Conservation (phyloP, 2,797 vertebrate genomes). For the Melanitta fusca region DNA sequence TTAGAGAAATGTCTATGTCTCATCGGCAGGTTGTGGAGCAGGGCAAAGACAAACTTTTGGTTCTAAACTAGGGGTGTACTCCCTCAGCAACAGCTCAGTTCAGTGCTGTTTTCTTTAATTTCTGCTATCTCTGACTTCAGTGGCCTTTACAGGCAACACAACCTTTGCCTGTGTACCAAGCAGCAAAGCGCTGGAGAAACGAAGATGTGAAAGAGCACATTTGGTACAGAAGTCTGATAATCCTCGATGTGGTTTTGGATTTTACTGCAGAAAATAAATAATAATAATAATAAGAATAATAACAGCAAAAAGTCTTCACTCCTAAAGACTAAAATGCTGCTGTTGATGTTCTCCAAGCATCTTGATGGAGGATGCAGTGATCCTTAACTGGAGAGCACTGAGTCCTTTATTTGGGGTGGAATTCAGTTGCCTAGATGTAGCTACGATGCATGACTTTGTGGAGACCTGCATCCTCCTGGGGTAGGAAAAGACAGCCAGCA, state of each 20-base stretch:
- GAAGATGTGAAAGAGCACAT: neutral
- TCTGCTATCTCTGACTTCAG: neutral
- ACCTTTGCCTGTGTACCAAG: neutral
- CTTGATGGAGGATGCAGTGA: neutral
- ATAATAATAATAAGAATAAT: too few relatives aligned
- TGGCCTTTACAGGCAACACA: neutral
- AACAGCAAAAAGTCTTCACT: rapidly evolving
- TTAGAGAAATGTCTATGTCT: rapidly evolving
- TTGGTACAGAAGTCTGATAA: neutral
- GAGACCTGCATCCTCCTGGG: neutral
- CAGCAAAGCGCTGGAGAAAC: neutral
- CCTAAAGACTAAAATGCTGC: neutral
- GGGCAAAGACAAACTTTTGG: neutral
- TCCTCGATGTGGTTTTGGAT: neutral
- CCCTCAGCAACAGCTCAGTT: neutral
- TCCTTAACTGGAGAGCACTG: neutral
- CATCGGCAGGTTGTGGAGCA: neutral
- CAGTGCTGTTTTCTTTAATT: neutral
- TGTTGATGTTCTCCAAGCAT: rapidly evolving
- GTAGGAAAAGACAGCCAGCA: neutral
- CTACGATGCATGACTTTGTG: rapidly evolving
- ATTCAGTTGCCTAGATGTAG: neutral
- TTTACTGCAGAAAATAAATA: neutral
- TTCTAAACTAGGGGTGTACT: neutral
- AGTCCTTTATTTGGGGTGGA: neutral